Percentiles rank a stretch among this genome's conserved stretches.
These are phyloP conservation scores for Myiotriccus ornatus DNA, from an alignment of 2,797 vertebrate species.

Conservation along the genomic window DNA sequence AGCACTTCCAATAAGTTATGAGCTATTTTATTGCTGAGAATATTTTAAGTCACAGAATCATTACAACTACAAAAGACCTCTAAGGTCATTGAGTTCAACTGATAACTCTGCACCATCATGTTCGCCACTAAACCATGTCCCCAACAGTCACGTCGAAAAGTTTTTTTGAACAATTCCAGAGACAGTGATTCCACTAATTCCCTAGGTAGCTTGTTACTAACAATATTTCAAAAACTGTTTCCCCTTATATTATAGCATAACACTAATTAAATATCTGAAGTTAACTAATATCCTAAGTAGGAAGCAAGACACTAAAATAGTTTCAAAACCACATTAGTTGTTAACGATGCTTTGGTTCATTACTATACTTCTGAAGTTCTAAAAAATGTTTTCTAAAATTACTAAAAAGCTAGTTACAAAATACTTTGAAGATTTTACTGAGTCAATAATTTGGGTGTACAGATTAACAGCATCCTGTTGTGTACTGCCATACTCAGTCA, in stretches of 20 bases:
- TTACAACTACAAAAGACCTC: background rate
- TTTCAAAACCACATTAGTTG: background rate
- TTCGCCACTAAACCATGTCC: background rate
- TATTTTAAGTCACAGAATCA: background rate
- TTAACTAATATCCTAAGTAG: background rate
- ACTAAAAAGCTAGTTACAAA: background rate
- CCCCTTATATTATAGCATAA: background rate
- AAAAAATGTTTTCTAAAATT: background rate
- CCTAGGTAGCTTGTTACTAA: background rate
- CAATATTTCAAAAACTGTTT: background rate
- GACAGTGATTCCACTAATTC: background rate
- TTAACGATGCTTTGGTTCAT: background rate
- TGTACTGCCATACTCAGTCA: background rate
- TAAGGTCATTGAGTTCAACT: background rate
- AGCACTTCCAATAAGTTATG: background rate
- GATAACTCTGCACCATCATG: background rate
- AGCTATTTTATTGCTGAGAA: background rate
- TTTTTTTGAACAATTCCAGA: background rate
- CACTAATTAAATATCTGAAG: background rate
- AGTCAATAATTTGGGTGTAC: background rate
- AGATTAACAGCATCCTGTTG: fast-evolving
- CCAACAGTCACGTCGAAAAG: background rate
- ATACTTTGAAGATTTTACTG: background rate
- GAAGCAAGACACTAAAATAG: background rate
- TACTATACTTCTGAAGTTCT: background rate